Evolutionary conservation across 2,888 invertebrate genomes (phyloP).

Genomic region (Endotricha flammealis): DNA sequence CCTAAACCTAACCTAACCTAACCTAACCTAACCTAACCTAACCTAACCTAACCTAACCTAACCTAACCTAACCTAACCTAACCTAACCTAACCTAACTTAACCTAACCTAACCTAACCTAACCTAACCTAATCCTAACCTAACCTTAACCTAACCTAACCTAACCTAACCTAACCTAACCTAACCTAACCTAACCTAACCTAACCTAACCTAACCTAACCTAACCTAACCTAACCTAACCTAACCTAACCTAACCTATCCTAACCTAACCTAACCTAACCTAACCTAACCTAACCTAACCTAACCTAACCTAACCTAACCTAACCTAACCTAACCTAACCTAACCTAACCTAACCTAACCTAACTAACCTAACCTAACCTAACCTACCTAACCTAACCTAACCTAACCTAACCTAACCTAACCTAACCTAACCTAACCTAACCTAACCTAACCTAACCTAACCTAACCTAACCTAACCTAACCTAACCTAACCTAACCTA

Average conservation of each 20-base stretch:
- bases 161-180: conserved; percentile 14
- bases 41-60: conserved; percentile 8
- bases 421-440: conserved; percentile 18
- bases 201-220: conserved; percentile 15
- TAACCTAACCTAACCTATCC: conserved; percentile 13
- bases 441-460: conserved; percentile 15
- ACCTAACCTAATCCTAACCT: no score
- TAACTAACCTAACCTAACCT: no score
- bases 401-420: conserved; percentile 19
- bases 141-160: conserved; percentile 13
- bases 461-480: conserved; percentile 21
- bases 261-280: conserved; percentile 16
- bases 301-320: conserved; percentile 10
- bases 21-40: conserved; percentile 14
- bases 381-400: conserved; percentile 13
- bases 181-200: conserved; percentile 14
- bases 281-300: conserved; percentile 15
- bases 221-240: conserved; percentile 13
- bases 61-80: conserved; percentile 1
- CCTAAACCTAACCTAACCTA: no score
- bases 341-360: conserved; percentile 9
- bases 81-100: conserved; percentile 12
- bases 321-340: conserved; percentile 13
- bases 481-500: conserved; percentile 20
- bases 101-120: conserved; percentile 10